Conservation (phyloP, 2,888 invertebrate species). For the Malachius bipustulatus region DNA sequence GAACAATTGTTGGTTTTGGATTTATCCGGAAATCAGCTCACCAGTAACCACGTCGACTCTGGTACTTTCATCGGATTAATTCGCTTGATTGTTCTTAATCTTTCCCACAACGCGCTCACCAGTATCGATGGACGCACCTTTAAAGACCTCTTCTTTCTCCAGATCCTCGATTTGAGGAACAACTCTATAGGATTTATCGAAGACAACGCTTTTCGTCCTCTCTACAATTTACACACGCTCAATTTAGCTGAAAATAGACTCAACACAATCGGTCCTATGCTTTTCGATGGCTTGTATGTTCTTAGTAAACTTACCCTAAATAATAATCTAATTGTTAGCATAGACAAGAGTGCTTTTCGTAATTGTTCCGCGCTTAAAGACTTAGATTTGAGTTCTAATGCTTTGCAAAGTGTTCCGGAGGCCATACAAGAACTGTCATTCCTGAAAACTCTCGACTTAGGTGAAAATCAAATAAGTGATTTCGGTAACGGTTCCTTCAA, state of each 20-base stretch:
- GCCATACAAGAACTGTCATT: slow-evolving; percentile 70
- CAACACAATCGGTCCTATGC: slow-evolving; percentile 65
- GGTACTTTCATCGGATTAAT: slow-evolving; percentile 77
- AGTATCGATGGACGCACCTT: slow-evolving; percentile 74
- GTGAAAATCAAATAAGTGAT: slow-evolving; percentile 78
- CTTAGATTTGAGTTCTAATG: slow-evolving; percentile 78
- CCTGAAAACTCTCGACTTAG: slow-evolving; percentile 79
- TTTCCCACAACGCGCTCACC: slow-evolving; percentile 76
- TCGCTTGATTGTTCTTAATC: slow-evolving; percentile 69
- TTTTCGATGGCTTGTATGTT: slow-evolving; percentile 75
- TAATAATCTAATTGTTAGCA: slow-evolving; percentile 69
- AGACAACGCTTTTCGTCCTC: slow-evolving; percentile 74
- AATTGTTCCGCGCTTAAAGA: slow-evolving; percentile 83
- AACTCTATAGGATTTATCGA: slow-evolving; percentile 83
- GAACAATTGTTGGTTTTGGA: slow-evolving; percentile 77
- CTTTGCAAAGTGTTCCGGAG: slow-evolving; percentile 67
- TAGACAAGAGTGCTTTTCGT: slow-evolving; percentile 71
- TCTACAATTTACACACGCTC: slow-evolving; percentile 80
- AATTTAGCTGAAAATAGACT: slow-evolving; percentile 81
- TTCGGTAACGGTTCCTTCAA: slow-evolving; percentile 77
- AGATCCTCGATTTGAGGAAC: slow-evolving; percentile 74
- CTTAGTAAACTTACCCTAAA: slow-evolving; percentile 74
- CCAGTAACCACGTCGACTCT: slow-evolving; percentile 73
- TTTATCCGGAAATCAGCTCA: slow-evolving; percentile 72
- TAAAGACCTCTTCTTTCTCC: slow-evolving; percentile 74